These are phyloP conservation scores for Cryptocephalus primarius DNA, from an alignment of 2,888 invertebrate species.

Conservation along the genomic window DNA sequence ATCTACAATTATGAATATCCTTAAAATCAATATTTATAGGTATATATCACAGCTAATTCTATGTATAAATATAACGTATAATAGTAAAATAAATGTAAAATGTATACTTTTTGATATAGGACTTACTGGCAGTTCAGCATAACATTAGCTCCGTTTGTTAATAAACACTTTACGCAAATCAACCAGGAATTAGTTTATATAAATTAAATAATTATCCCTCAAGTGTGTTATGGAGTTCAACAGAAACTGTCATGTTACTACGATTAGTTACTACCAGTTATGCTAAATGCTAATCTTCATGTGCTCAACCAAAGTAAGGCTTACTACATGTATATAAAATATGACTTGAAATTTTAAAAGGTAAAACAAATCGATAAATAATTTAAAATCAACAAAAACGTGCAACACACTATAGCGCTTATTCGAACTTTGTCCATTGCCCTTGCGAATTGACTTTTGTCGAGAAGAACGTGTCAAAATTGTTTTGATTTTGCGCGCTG, in stretches of 20 bases:
- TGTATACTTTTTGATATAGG: background rate
- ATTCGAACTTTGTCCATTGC: conserved; percentile 52
- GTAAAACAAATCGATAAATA: conserved; percentile 5
- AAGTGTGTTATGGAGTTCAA: too few species aligned
- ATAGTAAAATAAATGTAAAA: background rate
- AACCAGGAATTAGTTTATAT: too few species aligned
- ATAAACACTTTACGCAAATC: background rate
- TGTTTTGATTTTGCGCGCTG: conserved; percentile 15
- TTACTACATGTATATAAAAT: conserved; percentile 11
- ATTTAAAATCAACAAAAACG: too few species aligned
- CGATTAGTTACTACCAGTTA: too few species aligned
- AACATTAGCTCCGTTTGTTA: background rate
- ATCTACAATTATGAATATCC: conserved; percentile 8
- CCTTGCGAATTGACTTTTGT: conserved; percentile 40
- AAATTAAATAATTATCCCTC: too few species aligned
- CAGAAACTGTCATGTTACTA: too few species aligned
- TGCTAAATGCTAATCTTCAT: too few species aligned
- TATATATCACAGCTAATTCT: conserved; percentile 29
- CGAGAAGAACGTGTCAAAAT: conserved; percentile 30
- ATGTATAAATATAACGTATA: conserved; percentile 10
- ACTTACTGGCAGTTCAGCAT: background rate
- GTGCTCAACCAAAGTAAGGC: conserved; percentile 2
- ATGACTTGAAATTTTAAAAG: conserved; percentile 10
- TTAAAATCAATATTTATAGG: conserved; percentile 17
- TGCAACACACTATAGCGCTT: conserved; percentile 11